Conservation (phyloP, 2,797 vertebrate genomes). For the Mormyrops attenuatus region DNA sequence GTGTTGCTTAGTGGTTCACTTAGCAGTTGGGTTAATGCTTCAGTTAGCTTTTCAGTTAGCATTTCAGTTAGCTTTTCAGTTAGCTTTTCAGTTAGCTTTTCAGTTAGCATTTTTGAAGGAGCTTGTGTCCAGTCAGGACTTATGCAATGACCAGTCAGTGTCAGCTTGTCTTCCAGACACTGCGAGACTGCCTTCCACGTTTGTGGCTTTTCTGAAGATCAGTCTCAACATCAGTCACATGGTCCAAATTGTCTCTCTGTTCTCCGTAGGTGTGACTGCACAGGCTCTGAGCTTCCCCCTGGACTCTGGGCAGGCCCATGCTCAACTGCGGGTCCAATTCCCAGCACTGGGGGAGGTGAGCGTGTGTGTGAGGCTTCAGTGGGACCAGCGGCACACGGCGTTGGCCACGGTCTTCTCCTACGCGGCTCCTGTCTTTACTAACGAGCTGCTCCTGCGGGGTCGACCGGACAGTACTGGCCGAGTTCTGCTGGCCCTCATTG, state of each 20-base stretch:
- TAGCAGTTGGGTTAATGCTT: not conserved
- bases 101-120: not conserved
- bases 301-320: constrained; percentile 63
- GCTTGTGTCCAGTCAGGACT: not conserved
- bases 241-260: not conserved
- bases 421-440: constrained; percentile 65
- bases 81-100: not conserved
- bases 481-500: constrained; percentile 70
- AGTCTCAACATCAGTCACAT: not conserved
- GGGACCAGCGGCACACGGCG: constrained; percentile 58
- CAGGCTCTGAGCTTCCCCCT: constrained; percentile 64
- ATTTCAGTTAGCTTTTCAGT: too few species aligned
- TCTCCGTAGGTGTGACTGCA: constrained; percentile 38
- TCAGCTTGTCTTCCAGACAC: not conserved
- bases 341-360: constrained; percentile 64
- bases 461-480: constrained; percentile 55
- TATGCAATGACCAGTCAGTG: not conserved
- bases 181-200: not conserved
- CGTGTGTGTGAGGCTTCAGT: constrained; percentile 74
- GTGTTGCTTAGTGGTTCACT: not conserved
- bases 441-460: constrained; percentile 82
- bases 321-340: constrained; percentile 62
- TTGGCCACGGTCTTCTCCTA: constrained; percentile 78
- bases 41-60: too few species aligned
- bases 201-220: not conserved